Conservation (phyloP, 2,888 invertebrate genomes). For the Chaetogeoica ovagalla region DNA sequence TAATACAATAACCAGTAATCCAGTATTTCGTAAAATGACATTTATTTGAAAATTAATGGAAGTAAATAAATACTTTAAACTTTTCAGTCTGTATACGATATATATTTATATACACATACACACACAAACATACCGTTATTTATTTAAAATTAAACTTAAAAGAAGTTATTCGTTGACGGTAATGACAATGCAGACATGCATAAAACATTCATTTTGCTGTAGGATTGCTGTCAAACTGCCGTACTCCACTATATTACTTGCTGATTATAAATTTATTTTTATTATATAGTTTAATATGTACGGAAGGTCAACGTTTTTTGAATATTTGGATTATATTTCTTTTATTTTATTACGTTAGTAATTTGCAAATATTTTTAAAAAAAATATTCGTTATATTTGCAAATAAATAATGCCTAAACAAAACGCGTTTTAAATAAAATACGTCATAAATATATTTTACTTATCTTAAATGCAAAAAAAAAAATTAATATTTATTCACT, state of each 20-base stretch:
- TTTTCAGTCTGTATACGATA: neutral
- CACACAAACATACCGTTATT: neutral
- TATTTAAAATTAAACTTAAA: neutral
- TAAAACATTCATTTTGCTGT: constrained; percentile 9
- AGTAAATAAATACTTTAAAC: neutral
- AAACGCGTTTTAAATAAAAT: neutral
- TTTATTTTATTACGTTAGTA: neutral
- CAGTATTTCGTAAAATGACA: neutral
- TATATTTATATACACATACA: neutral
- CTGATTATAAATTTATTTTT: neutral
- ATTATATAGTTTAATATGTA: neutral
- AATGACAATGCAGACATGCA: neutral
- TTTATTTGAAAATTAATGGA: constrained; percentile 11
- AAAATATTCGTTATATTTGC: neutral
- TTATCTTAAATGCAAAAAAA: neutral
- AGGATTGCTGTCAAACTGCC: neutral
- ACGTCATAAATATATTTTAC: neutral
- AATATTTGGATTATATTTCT: neutral
- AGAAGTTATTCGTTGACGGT: constrained; percentile 11
- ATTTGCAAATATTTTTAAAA: neutral
- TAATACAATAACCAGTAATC: neutral
- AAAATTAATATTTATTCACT: constrained; percentile 1
- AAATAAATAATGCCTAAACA: neutral
- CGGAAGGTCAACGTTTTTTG: neutral
- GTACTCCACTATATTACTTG: neutral